These are phyloP conservation scores for Leptarthrus brevirostris DNA, from an alignment of 2,888 invertebrate species.

Conservation along the genomic window DNA sequence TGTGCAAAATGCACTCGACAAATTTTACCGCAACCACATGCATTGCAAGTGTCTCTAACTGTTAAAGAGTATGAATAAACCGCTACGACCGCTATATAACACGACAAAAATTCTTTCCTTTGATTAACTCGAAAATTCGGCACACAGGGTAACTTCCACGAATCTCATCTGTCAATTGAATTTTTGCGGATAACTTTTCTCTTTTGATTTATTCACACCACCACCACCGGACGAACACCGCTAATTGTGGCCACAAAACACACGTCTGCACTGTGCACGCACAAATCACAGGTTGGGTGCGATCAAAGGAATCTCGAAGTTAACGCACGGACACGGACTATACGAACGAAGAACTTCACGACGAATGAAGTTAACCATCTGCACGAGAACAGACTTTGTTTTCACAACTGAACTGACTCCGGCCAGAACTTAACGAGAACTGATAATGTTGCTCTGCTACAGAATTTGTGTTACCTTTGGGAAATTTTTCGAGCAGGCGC, in stretches of 20 bases:
- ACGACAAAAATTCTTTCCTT: too few species aligned
- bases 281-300: too few species aligned
- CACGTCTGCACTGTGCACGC: neutral
- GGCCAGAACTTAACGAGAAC: slow-evolving; percentile 22
- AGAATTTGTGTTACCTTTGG: neutral
- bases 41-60: neutral
- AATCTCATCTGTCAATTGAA: too few species aligned
- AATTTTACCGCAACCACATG: neutral
- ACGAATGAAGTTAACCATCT: neutral
- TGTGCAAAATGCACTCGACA: neutral
- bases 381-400: neutral
- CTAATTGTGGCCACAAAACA: too few species aligned
- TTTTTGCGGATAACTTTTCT: too few species aligned
- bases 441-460: neutral
- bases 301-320: too few species aligned
- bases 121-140: too few species aligned
- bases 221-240: neutral
- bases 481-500: neutral
- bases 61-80: too few species aligned
- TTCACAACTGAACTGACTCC: slow-evolving; percentile 2
- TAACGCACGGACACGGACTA: slow-evolving; percentile 24
- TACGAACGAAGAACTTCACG: slow-evolving; percentile 28
- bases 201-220: too few species aligned
- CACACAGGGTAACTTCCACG: too few species aligned
- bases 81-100: too few species aligned